Evolutionary conservation across 2,888 invertebrate genomes (phyloP), one percentile per base, ranked within the genome.

Genomic region (Lithophane semibrunnea): DNA sequence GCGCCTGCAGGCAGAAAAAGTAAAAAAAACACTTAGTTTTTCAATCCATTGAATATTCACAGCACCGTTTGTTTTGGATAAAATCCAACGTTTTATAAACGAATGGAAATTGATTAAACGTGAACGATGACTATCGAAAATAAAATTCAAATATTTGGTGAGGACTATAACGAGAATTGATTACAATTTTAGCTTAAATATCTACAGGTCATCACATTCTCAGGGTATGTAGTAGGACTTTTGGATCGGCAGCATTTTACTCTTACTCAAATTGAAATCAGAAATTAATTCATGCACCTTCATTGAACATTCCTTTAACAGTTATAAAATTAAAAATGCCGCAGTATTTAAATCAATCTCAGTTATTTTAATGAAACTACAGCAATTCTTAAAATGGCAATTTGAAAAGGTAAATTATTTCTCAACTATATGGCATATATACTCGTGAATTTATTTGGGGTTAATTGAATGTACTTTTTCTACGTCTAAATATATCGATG

Each of bases 11-110:
- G 21, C 63, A 49, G 72, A 21, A 67, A 79, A 73, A 69, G 72
- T 83, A 77, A 83, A 79, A 84, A 85, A 52, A 52, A 73, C 77
- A 78, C 77, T 76, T 79, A 56, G 44, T 80, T 85, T 82, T 81
- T 64, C 70, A 70, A 85, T 66, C 66, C 63, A 77, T 79, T 81
- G 67, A 80, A 83, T 77, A 88, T 79, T 79, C 75, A 77, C 70
- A 70, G 66, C 52, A 73, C 18, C 54, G 65, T 72, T 84, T 80
- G 74, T 87, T 87, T 87, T 86, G 80, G 77, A 86, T 64, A 70
- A 84, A 79, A 75, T 79, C 75, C 73, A 80, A 70, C 79, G 71
- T 68, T 81, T 72, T 73, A 63, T 77, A 47, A 72, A 77, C 68
- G 16, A 54, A 68, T 75, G 67, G 58, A 81, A 72, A 73, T 73